Conservation (phyloP, 2,113 vertebrate genomes). For the Mixornis gularis region DNA sequence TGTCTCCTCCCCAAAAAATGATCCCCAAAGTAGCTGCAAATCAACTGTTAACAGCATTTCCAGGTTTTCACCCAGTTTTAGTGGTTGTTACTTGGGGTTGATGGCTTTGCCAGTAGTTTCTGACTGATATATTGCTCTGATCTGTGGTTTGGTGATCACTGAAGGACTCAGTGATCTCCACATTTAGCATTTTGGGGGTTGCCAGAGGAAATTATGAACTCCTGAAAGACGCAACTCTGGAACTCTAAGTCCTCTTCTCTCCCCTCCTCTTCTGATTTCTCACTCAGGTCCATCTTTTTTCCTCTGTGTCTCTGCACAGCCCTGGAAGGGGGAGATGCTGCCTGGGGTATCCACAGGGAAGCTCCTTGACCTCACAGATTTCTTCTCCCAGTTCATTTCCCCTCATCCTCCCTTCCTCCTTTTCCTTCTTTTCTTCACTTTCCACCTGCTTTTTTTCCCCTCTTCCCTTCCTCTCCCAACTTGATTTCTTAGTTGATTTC, state of each 20-base stretch:
- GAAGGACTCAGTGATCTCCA: not conserved
- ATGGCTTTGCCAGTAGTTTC: not conserved
- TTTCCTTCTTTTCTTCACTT: not conserved
- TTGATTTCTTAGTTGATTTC: not conserved
- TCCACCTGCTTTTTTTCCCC: not conserved
- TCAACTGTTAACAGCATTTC: not conserved
- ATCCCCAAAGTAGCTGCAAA: not conserved
- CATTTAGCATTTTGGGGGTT: not conserved
- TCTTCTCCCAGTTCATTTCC: not conserved
- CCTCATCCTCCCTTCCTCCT: not conserved
- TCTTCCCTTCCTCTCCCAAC: not conserved
- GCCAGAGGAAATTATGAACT: not conserved
- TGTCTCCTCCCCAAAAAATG: not conserved
- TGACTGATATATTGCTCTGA: not conserved
- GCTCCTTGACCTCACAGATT: not conserved
- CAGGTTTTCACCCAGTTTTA: not conserved
- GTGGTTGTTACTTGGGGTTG: not conserved
- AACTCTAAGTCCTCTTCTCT: not conserved
- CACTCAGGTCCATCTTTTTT: not conserved
- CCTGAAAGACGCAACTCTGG: not conserved
- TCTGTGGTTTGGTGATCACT: not conserved
- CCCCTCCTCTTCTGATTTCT: not conserved
- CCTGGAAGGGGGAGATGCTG: not conserved
- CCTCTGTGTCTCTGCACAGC: not conserved
- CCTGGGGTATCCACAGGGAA: not conserved